Conservation (phyloP, 2,113 vertebrate genomes). For the Cottus gobio region DNA sequence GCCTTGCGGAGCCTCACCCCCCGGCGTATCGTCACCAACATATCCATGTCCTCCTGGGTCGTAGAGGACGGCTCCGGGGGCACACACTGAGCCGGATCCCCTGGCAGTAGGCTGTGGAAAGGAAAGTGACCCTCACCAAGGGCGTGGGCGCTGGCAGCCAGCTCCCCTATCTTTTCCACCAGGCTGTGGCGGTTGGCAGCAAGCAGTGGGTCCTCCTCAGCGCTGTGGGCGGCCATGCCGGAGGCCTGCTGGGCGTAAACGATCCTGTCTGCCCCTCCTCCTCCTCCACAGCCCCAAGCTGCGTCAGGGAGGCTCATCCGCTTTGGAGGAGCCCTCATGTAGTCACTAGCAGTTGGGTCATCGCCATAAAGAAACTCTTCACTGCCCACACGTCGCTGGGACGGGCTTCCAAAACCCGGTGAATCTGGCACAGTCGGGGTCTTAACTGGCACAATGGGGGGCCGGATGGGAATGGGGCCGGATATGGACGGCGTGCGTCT, state of each 20-base stretch:
- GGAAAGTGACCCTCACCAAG: constrained; percentile 95
- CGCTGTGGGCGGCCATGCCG: constrained; percentile 62
- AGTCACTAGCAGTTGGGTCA: constrained; percentile 84
- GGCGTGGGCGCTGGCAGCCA: constrained; percentile 93
- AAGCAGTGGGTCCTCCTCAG: constrained; percentile 89
- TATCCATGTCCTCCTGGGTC: constrained; percentile 86
- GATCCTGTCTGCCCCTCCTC: constrained; percentile 76
- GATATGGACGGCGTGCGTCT: constrained; percentile 93
- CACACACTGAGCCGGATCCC: constrained; percentile 44
- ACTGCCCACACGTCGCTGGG: constrained; percentile 82
- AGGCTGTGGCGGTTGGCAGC: constrained; percentile 97
- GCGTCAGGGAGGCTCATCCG: constrained; percentile 92
- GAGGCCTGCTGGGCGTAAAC: constrained; percentile 76
- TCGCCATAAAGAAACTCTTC: constrained; percentile 90
- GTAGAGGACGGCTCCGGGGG: constrained; percentile 56
- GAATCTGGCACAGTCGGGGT: constrained; percentile 94
- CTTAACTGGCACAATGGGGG: constrained; percentile 94
- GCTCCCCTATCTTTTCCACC: constrained; percentile 98
- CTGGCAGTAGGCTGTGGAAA: constrained; percentile 80
- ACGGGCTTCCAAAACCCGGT: constrained; percentile 80
- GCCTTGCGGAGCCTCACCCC: constrained; percentile 95
- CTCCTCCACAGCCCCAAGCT: constrained; percentile 83
- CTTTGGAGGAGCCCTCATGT: constrained; percentile 91
- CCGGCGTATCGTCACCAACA: constrained; percentile 94
- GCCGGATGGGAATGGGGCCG: constrained; percentile 95